Evolutionary conservation across 2,113 vertebrate species (phyloP), one percentile per base, ranked within the genome.

Genomic region (Stictonetta naevosa): DNA sequence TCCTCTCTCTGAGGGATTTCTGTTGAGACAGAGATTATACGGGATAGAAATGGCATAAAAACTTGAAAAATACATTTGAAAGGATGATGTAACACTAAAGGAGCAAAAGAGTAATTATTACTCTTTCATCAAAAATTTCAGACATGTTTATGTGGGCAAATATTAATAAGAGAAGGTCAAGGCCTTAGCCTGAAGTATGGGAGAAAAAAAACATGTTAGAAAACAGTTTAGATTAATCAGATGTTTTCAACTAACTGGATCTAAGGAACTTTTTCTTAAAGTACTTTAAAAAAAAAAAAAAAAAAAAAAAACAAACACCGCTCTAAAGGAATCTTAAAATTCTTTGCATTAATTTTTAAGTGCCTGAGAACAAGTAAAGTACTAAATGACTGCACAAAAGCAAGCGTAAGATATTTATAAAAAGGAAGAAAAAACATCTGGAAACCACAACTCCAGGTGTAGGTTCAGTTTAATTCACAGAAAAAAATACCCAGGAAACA

Each of bases 181-280:
- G n/a, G 13, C 3, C 48, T 82, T 20, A 64, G 12, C 12, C 29
- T 5, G 0, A 79, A 38, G 4, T 68, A 18, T 12, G 16, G 2
- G 4, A 21, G 12, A 3, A 46, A 76, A 56, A 4, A 46, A 6
- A 4, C 9, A 13, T 6, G 8, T 75, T 59, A 64, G 34, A 73
- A 4, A 52, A 12, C 16, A 25, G 6, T 83, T 83, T 38, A 20
- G 16, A 20, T 38, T 56, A 80, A 64, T 25, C n/a, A 58, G 6
- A 22, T 33, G 4, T 18, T 86, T 94, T 56, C 44, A 53, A 11
- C 11, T 69, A 53, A 69, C 11, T 74, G 26, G 11, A 21, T 56
- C 12, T 6, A 22, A 77, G 19, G 14, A 80, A 58, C 3, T 19
- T 52, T 50, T 73, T 53, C 19, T 46, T 83, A 91, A 80, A 8